Percentiles rank a stretch among this genome's conserved stretches.
Evolutionary conservation across 2,888 invertebrate species (phyloP).

Genomic region (Orchesellides sinensis): DNA sequence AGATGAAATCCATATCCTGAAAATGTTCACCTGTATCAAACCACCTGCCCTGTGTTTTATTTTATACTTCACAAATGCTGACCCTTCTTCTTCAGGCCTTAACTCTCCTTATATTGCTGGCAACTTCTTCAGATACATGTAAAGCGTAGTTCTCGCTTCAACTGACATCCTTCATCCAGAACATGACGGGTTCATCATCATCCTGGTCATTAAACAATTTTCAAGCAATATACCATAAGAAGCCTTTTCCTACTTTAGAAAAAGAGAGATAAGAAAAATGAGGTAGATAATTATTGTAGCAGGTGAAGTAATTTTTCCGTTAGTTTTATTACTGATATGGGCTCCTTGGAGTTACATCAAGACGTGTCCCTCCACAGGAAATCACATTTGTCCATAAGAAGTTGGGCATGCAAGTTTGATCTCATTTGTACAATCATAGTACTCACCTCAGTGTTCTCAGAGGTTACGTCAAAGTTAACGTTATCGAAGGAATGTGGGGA

Average conservation of each 20-base stretch:
- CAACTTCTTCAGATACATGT: too few relatives aligned
- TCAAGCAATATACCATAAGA: background rate
- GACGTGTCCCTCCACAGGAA: too few relatives aligned
- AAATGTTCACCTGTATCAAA: background rate
- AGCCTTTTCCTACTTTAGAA: background rate
- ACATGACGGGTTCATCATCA: conserved; percentile 6
- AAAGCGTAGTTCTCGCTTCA: background rate
- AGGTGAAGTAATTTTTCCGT: too few relatives aligned
- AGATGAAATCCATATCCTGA: background rate
- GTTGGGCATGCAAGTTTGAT: conserved; percentile 13
- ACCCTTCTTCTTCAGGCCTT: background rate
- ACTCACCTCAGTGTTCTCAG: background rate
- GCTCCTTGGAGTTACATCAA: background rate
- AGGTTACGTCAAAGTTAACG: conserved; percentile 44
- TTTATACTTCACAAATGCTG: background rate
- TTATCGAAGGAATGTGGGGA: conserved; percentile 57
- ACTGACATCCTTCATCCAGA: conserved; percentile 30
- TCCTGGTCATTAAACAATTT: background rate
- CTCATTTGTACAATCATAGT: conserved; percentile 8
- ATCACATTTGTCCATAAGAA: background rate
- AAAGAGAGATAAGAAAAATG: too few relatives aligned
- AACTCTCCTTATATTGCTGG: background rate
- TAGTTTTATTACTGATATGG: too few relatives aligned
- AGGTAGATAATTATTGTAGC: background rate
- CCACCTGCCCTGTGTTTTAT: conserved; percentile 4